Percentiles rank a stretch among this genome's conserved stretches.
phyloP scores from a whole-genome alignment of 2,113 vertebrate genomes.

The Noturus placidus region DNA sequence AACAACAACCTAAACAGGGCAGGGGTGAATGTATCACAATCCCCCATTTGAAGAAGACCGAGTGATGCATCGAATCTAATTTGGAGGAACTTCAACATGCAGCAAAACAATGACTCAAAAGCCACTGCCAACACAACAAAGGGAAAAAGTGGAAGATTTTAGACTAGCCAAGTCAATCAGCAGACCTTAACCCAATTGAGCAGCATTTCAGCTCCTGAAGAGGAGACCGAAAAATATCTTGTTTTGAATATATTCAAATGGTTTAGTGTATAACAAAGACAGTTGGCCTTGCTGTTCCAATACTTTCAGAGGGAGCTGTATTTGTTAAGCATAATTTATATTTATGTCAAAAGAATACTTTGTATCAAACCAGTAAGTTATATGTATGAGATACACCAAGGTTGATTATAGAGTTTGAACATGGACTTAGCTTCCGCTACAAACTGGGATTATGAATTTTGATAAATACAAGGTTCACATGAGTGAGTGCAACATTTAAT shows the following conservation, averaged over 20 bases:
- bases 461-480: not conserved
- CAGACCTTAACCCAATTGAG: not conserved
- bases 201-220: not conserved
- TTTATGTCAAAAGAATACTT: not conserved
- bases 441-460: not conserved
- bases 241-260: not conserved
- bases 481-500: constrained; percentile 18
- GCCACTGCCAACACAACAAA: not conserved
- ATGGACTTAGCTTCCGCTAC: not conserved
- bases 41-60: not conserved
- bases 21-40: not conserved
- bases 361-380: not conserved
- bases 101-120: not conserved
- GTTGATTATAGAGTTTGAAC: not conserved
- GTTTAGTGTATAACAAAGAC: not conserved
- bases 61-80: not conserved
- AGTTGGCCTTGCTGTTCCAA: no score
- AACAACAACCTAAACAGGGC: not conserved
- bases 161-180: not conserved
- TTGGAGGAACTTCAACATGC: not conserved
- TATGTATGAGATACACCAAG: not conserved
- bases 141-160: not conserved
- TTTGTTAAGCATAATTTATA: not conserved
- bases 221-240: not conserved
- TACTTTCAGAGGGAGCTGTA: not conserved